Conservation (phyloP, 2,888 invertebrate genomes). For the Sphaerophoria taeniata region DNA sequence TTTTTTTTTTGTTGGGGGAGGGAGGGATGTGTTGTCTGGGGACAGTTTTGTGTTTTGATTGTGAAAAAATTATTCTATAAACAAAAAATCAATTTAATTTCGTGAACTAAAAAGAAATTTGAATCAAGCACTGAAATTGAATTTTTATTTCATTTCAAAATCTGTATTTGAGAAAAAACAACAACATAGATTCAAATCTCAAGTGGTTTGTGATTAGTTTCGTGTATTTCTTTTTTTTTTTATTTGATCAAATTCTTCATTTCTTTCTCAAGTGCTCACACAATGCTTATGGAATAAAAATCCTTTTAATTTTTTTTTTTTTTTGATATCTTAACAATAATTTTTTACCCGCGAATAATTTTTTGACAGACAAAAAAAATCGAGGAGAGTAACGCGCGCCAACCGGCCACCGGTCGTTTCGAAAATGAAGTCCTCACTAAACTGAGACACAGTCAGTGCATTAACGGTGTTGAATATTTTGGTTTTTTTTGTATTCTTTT, state of each 20-base stretch:
- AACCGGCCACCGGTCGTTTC: conserved; percentile 79
- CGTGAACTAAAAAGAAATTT: not conserved
- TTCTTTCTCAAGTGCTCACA: conserved; percentile 23
- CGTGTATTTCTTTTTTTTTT: not conserved
- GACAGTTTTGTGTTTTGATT: conserved; percentile 27
- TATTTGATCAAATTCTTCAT: conserved; percentile 15
- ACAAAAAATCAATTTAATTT: not conserved
- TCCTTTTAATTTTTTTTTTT: not conserved
- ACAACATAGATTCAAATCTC: conserved; percentile 19
- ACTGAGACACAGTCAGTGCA: conserved; percentile 76
- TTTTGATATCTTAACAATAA: not conserved
- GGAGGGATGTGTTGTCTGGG: conserved; percentile 1
- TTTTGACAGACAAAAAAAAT: conserved; percentile 8
- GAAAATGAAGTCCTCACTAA: conserved; percentile 81
- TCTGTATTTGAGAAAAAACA: not conserved
- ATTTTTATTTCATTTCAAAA: not conserved
- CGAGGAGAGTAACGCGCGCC: conserved; percentile 72
- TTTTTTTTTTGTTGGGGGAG: not conserved
- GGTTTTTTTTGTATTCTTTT: not conserved
- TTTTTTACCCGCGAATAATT: conserved; percentile 21
- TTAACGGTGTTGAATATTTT: conserved; percentile 26
- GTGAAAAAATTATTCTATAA: conserved; percentile 3
- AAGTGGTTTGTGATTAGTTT: not conserved
- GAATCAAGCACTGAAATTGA: not conserved
- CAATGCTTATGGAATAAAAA: not conserved